phyloP scores from a whole-genome alignment of 1,140 invertebrate genomes.

The Tigriopus japonicus region DNA sequence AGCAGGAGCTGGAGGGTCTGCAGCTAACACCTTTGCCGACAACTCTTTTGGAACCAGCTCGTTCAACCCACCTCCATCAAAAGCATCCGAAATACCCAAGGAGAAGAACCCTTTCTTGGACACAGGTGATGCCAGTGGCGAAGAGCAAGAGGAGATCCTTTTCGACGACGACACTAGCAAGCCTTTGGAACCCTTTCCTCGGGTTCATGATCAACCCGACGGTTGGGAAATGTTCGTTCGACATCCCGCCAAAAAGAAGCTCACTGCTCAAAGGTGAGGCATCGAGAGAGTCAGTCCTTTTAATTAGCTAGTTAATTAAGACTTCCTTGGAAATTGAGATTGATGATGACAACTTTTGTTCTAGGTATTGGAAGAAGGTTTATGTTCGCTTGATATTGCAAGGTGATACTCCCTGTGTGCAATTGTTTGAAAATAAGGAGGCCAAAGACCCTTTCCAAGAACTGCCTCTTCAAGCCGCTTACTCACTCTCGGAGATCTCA shows the following conservation, averaged over 20 bases:
- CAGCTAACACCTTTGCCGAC: neutral
- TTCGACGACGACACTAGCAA: constrained; percentile 86
- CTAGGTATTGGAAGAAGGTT: constrained; percentile 92
- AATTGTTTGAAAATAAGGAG: constrained; percentile 57
- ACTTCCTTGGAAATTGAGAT: neutral
- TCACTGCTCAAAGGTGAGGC: constrained; percentile 60
- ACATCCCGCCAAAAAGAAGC: constrained; percentile 94
- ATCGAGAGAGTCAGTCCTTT: neutral
- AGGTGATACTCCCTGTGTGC: constrained; percentile 60
- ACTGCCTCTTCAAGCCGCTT: constrained; percentile 73
- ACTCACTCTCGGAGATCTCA: constrained; percentile 67
- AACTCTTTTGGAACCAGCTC: neutral
- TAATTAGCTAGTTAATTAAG: neutral
- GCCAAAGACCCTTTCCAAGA: constrained; percentile 87
- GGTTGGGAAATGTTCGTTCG: constrained; percentile 93
- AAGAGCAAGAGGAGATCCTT: constrained; percentile 36
- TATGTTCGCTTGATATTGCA: constrained; percentile 59
- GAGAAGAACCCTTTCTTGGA: constrained; percentile 13
- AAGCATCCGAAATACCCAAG: neutral
- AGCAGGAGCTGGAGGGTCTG: neutral
- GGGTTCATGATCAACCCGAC: constrained; percentile 52
- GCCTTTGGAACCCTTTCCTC: constrained; percentile 77
- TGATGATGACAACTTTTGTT: constrained; percentile 17
- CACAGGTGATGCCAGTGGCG: neutral
- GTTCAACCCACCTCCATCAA: neutral